Evolutionary conservation across 2,797 vertebrate species (phyloP).

Genomic region (Gambusia yucatana): DNA sequence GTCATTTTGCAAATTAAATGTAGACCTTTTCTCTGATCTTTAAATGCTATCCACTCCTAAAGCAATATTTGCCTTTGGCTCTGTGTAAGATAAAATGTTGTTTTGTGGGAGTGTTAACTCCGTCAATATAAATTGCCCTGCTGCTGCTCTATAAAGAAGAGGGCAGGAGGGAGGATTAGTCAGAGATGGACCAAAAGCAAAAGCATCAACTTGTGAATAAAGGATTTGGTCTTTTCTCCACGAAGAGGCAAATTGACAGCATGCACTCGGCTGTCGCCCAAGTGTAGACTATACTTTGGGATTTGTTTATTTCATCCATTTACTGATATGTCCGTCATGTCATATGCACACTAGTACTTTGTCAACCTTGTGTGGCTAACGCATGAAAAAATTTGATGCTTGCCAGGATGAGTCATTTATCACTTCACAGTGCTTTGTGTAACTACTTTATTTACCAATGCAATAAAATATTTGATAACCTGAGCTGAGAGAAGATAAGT

Average conservation of each 20-base stretch:
- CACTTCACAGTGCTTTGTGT: constrained; percentile 12
- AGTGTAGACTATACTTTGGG: constrained; percentile 7
- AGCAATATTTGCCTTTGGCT: neutral
- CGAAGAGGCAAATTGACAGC: constrained; percentile 18
- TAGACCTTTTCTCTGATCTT: too few species aligned
- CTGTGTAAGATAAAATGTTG: neutral
- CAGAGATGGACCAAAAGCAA: neutral
- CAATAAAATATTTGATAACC: neutral
- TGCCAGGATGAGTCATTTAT: neutral
- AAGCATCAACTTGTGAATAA: neutral
- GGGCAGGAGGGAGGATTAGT: neutral
- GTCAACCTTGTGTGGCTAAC: constrained; percentile 4
- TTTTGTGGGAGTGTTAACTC: neutral
- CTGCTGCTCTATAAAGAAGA: neutral
- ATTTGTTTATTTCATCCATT: constrained; percentile 24
- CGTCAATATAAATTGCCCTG: neutral
- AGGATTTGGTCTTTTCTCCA: constrained; percentile 2
- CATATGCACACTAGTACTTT: constrained; percentile 4
- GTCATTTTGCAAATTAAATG: neutral
- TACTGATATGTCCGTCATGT: constrained; percentile 18
- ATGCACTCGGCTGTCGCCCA: neutral
- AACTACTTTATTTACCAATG: constrained; percentile 14
- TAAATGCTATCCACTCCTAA: neutral
- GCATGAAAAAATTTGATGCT: constrained; percentile 11
- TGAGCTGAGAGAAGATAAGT: neutral